Base-by-base conservation (phyloP, 2,888 invertebrate genomes). In the Koerneria pararmatus region DNA sequence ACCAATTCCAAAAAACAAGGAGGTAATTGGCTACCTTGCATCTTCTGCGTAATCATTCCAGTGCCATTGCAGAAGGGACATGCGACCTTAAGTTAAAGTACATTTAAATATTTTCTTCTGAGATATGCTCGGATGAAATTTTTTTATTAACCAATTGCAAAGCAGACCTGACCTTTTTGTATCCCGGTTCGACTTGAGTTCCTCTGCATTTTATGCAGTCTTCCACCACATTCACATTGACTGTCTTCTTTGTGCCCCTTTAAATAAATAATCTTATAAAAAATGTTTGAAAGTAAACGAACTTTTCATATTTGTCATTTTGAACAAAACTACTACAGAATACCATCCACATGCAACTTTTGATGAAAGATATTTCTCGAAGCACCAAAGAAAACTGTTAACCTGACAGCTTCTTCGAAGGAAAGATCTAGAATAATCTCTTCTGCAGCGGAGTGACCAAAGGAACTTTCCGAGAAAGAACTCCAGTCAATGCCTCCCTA, bases 11-110 rank as follows among this genome's bases (percentile, higher is more conserved):
- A 72, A 68, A n/a, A n/a, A n/a, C n/a, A n/a, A n/a, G n/a, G n/a
- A n/a, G n/a, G n/a, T n/a, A n/a, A n/a, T n/a, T n/a, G 37, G 11
- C n/a, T n/a, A n/a, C n/a, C 92, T 91, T 85, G 77, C 57, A 78
- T 69, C 53, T 74, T 71, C 60, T 77, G 76, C 6, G 78, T 73
- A 15, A 93, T 92, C 90, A 94, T 93, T 66, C 98, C 98, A 2
- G 92, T 91, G 8, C 98, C 98, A 85, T 94, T 92, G 84, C 98
- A 99, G 82, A 91, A 90, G 2, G 89, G 89, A 84, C 98, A 99
- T 69, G 89, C 89, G 2, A 90, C 88, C 74, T 79, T 48, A 51
- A 70, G 56, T 15, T 11, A 46, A 24, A 49, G 35, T 22, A 4
- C 24, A 15, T 15, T 15, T 51, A n/a, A 22, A 6, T 22, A 66